phyloP scores from a whole-genome alignment of 2,888 invertebrate genomes.

The Lasius fuliginosus region DNA sequence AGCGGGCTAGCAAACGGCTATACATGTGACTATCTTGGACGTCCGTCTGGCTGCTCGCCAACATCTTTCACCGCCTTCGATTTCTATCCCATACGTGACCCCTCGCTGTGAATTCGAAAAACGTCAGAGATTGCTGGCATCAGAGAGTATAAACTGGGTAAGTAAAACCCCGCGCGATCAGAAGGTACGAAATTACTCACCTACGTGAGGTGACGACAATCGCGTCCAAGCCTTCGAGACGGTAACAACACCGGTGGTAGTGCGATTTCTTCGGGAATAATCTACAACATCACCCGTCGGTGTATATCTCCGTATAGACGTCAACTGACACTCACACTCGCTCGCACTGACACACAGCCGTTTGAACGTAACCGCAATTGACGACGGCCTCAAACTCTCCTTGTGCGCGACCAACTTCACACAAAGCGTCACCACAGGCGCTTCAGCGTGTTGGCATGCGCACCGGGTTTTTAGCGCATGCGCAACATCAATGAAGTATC shows the following conservation, averaged over 20 bases:
- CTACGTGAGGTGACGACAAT: slow-evolving; percentile 24
- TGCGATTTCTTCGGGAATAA: not conserved
- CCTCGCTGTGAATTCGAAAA: not conserved
- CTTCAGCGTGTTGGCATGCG: no score
- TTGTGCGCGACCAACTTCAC: not conserved
- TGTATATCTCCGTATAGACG: not conserved
- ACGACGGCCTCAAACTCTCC: not conserved
- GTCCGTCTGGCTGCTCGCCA: slow-evolving; percentile 71
- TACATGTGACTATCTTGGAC: slow-evolving; percentile 70
- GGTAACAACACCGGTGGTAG: not conserved
- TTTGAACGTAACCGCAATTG: not conserved
- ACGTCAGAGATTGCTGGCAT: not conserved
- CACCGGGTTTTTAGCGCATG: no score
- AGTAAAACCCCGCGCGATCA: slow-evolving; percentile 27
- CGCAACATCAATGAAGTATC: not conserved
- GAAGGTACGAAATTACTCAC: slow-evolving; percentile 26
- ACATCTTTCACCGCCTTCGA: slow-evolving; percentile 69
- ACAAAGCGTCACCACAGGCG: not conserved
- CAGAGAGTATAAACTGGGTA: not conserved
- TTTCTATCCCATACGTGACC: not conserved
- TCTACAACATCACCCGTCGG: not conserved
- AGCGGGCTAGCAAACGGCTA: slow-evolving; percentile 55
- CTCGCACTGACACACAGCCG: not conserved
- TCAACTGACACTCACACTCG: not conserved
- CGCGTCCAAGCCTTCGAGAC: slow-evolving; percentile 37